Conservation (phyloP, 2,113 vertebrate genomes). For the Pelobates fuscus region DNA sequence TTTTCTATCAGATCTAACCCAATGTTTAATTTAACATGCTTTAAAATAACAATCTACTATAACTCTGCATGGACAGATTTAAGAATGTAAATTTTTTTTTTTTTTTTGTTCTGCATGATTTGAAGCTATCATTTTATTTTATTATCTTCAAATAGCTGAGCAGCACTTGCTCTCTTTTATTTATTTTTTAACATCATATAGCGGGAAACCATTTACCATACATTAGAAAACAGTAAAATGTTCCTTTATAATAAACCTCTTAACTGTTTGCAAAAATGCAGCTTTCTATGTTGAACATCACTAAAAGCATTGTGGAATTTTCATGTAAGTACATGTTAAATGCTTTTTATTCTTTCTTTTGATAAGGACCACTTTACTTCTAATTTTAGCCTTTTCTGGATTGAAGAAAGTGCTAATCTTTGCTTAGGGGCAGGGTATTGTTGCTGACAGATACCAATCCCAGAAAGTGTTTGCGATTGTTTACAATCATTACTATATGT, state of each 20-base stretch:
- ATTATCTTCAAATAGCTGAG: background rate
- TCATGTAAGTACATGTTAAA: background rate
- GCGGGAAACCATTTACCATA: background rate
- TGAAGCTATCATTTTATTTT: background rate
- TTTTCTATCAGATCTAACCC: background rate
- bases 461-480: background rate
- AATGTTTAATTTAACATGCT: slow-evolving; percentile 18
- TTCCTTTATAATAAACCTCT: background rate
- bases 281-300: background rate
- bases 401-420: background rate
- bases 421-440: background rate
- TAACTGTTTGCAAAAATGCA: background rate
- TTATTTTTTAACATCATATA: background rate
- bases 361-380: background rate
- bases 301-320: background rate
- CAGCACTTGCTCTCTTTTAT: background rate
- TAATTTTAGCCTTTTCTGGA: background rate
- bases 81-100: background rate
- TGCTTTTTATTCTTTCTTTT: background rate
- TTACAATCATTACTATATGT: background rate
- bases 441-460: background rate
- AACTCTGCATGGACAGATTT: background rate
- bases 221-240: background rate
- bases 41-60: slow-evolving; percentile 5
- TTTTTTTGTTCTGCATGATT: background rate